Base-by-base conservation (phyloP, 2,797 vertebrate genomes). In the Rhynchotus rufescens region DNA sequence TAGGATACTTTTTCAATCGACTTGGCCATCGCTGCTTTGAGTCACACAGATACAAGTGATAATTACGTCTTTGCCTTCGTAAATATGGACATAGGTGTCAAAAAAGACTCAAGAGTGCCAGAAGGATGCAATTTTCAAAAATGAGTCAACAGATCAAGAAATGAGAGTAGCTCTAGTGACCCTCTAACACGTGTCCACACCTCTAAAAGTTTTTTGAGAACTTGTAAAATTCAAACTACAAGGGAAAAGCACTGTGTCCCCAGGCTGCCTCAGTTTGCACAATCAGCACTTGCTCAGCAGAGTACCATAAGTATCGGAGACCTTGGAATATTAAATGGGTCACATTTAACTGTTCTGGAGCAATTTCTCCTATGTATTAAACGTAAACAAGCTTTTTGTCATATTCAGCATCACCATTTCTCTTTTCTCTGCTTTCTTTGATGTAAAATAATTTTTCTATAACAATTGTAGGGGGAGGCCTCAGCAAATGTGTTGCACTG, bases 261-360 rank as follows among this genome's bases (percentile, higher is more conserved):
- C 77, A 89, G 95, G 95, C 95, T 96, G 74, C 76, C 78, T 94
- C 94, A 86, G 96, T 97, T 97, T 96, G 89, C 74, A 84, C 93
- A 80, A 77, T 95, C 85, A 90, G 84, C 86, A 82, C 81, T 95
- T 96, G 91, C 84, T 96, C 89, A 92, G 94, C 90, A 94, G 84
- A 94, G 69, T 92, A 82, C 67, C 88, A 28, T 47, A 94, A 74
- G 75, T 93, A 76, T 66, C 59, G 45, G 85, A 96, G 81, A 95
- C 93, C 93, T 94, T 95, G 80, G 47, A 94, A 74, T 86, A 95
- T 91, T 92, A 94, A 91, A 73, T 75, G 64, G 86, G 89, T 96
- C 94, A 93, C 75, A 91, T 93, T 95, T 95, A 96, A 84, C 81
- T 95, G 92, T 96, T 95, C 95, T 96, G 96, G 94, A 96, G 96